phyloP scores from a whole-genome alignment of 2,888 invertebrate species.

The Philonicus albiceps region DNA sequence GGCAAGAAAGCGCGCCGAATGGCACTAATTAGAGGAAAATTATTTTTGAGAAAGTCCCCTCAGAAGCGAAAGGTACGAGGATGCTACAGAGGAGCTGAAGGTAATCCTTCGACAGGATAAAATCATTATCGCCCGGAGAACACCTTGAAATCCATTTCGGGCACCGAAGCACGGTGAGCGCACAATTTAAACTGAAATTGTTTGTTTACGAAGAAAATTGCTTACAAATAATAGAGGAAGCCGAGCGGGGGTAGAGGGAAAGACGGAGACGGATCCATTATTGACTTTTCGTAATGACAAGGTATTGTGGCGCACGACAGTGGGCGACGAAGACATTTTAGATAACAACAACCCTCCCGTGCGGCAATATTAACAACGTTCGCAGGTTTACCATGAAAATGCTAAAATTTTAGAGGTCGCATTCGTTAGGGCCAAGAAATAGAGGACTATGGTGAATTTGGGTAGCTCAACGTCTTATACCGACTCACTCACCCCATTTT shows the following conservation, averaged over 20 bases:
- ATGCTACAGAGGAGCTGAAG: background rate
- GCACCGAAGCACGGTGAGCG: background rate
- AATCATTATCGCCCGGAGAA: constrained; percentile 25
- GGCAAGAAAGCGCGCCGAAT: background rate
- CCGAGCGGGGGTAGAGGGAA: background rate
- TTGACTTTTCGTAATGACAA: constrained; percentile 22
- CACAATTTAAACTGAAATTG: constrained; percentile 28
- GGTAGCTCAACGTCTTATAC: background rate
- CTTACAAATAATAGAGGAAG: constrained; percentile 18
- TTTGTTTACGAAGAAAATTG: constrained; percentile 35
- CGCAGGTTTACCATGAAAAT: constrained; percentile 12
- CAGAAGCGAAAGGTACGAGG: background rate
- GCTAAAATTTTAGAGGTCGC: background rate
- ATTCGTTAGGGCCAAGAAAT: background rate
- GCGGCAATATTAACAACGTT: background rate
- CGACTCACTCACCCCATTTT: background rate
- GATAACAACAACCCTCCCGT: background rate
- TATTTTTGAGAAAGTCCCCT: constrained; percentile 42
- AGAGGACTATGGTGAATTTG: background rate
- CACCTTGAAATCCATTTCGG: background rate
- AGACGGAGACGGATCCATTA: background rate
- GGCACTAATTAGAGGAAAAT: constrained; percentile 46
- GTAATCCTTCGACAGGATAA: constrained; percentile 13
- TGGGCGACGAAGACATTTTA: background rate
- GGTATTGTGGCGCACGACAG: background rate